Percentiles rank a stretch among this genome's conserved stretches.
phyloP scores from a whole-genome alignment of 2,888 invertebrate species.

The Leptopilina myrica region DNA sequence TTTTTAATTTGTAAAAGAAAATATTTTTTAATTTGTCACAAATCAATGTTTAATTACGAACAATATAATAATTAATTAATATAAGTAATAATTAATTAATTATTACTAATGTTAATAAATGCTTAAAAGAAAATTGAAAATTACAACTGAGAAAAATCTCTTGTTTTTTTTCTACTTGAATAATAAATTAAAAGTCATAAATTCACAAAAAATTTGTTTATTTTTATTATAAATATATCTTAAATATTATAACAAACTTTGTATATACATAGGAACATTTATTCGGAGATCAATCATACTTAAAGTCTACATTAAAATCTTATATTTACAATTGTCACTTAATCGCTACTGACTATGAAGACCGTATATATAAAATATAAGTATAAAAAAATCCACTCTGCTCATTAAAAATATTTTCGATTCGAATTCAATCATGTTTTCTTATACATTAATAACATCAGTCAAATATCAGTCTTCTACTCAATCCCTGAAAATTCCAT shows the following conservation, averaged over 20 bases:
- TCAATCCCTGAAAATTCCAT: not conserved
- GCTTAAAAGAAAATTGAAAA: too few relatives aligned
- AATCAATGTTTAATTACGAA: too few relatives aligned
- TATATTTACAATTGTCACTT: conserved; percentile 15
- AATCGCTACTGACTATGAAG: conserved; percentile 26
- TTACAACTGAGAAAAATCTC: too few relatives aligned
- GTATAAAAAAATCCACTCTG: not conserved
- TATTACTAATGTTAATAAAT: too few relatives aligned
- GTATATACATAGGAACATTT: conserved; percentile 21
- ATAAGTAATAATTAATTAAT: too few relatives aligned
- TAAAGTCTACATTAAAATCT: not conserved
- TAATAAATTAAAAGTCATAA: not conserved
- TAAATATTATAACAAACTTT: conserved; percentile 28
- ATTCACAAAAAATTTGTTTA: not conserved
- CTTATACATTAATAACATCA: conserved; percentile 30
- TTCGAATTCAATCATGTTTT: conserved; percentile 6
- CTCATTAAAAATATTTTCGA: not conserved
- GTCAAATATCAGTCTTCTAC: conserved; percentile 24
- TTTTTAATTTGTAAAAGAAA: too few relatives aligned
- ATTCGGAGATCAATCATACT: conserved; percentile 12
- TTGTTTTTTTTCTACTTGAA: too few relatives aligned
- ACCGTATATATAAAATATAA: not conserved
- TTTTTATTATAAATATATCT: conserved; percentile 39
- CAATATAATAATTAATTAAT: too few relatives aligned
- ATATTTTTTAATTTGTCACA: too few relatives aligned